These are phyloP conservation scores for Cylas formicarius DNA, from an alignment of 1,140 invertebrate species.

Conservation along the genomic window DNA sequence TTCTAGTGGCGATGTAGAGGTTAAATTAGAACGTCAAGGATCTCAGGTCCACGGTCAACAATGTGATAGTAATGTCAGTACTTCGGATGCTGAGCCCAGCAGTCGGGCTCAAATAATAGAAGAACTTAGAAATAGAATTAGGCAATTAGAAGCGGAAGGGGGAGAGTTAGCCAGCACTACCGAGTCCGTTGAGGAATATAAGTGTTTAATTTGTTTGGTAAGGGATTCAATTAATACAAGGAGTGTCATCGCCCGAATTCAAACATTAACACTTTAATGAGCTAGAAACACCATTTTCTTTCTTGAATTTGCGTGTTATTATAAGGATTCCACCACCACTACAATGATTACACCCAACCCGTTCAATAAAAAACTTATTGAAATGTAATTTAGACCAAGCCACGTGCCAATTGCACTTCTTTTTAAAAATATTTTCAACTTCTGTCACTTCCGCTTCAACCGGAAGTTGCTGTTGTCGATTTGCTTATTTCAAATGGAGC, in stretches of 20 bases:
- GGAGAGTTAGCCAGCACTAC: conserved; percentile 23
- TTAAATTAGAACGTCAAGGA: conserved; percentile 32
- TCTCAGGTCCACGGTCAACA: conserved; percentile 29
- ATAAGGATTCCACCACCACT: too few species aligned
- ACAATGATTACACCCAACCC: too few species aligned
- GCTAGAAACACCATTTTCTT: too few species aligned
- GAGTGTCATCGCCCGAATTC: background rate
- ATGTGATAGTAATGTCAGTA: conserved; percentile 44
- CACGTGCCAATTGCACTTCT: too few species aligned
- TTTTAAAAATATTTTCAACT: too few species aligned
- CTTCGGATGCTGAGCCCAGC: conserved; percentile 45
- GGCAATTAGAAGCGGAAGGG: conserved; percentile 54
- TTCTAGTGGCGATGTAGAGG: conserved; percentile 40
- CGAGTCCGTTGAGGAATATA: conserved; percentile 46
- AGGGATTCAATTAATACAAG: conserved; percentile 33
- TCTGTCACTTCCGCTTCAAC: too few species aligned
- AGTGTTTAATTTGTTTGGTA: conserved; percentile 72
- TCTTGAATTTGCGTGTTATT: too few species aligned
- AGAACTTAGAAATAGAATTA: conserved; percentile 56
- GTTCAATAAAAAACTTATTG: too few species aligned
- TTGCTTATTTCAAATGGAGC: too few species aligned
- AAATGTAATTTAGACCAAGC: too few species aligned
- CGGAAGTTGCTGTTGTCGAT: too few species aligned
- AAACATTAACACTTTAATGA: background rate
- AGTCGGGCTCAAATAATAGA: conserved; percentile 53